phyloP scores from a whole-genome alignment of 2,888 invertebrate genomes.

The Patella ulyssiponensis region DNA sequence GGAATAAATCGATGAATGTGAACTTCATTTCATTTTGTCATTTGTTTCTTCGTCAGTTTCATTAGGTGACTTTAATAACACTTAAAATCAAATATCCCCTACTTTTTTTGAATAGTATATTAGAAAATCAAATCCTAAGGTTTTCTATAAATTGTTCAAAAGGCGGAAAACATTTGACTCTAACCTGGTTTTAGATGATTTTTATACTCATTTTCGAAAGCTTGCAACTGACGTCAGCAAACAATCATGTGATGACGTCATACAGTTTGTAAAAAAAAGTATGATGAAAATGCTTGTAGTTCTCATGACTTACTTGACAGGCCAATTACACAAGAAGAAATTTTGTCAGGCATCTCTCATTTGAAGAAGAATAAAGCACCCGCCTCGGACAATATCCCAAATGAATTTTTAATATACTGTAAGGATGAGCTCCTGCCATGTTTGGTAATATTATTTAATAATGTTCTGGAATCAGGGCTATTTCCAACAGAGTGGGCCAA shows the following conservation, averaged over 20 bases:
- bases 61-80: no score
- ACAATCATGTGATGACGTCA: no score
- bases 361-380: not conserved
- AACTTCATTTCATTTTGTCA: no score
- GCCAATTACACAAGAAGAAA: conserved; percentile 4
- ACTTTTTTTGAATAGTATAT: no score
- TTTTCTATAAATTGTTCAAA: not conserved
- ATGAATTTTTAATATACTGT: conserved; percentile 4
- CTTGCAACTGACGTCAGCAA: no score
- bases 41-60: no score
- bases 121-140: not conserved
- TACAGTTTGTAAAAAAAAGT: not conserved
- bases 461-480: not conserved
- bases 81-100: no score
- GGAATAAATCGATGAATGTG: no score
- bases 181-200: not conserved
- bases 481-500: not conserved
- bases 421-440: not conserved
- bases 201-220: not conserved
- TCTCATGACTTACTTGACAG: not conserved
- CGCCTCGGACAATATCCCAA: not conserved
- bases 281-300: not conserved
- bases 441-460: conserved; percentile 5
- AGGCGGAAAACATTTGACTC: not conserved
- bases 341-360: not conserved